A percentile compares a stretch with the other conserved stretches of the same genome.
These are phyloP conservation scores for Ladona fulva DNA, from an alignment of 1,140 invertebrate genomes.

Conservation along the genomic window DNA sequence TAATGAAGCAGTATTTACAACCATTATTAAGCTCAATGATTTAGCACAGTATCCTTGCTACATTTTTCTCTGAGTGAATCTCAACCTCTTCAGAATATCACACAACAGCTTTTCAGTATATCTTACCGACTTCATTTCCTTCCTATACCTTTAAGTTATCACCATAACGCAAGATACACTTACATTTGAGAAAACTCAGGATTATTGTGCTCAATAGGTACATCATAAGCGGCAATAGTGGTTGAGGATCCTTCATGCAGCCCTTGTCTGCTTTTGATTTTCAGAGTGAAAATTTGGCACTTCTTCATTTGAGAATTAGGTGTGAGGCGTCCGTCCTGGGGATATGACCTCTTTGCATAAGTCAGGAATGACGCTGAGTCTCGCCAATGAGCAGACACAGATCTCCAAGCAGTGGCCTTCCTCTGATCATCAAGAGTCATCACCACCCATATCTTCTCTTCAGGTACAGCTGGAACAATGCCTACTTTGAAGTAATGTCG, in stretches of 20 bases:
- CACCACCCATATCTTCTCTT: background rate
- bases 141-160: too few species aligned
- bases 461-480: background rate
- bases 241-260: conserved; percentile 29
- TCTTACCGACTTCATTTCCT: too few species aligned
- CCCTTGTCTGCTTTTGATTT: background rate
- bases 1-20: too few species aligned
- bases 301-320: background rate
- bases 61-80: too few species aligned
- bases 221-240: conserved; percentile 40
- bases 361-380: background rate
- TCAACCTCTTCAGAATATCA: too few species aligned
- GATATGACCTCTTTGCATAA: background rate
- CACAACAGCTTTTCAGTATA: too few species aligned
- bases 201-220: conserved; percentile 39
- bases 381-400: background rate
- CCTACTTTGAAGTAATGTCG: too few species aligned
- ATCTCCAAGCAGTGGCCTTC: background rate
- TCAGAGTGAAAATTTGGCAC: background rate
- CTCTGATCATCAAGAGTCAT: background rate
- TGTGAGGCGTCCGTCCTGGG: background rate
- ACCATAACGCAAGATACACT: conserved; percentile 24
- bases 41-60: too few species aligned
- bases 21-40: too few species aligned
- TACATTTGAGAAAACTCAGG: conserved; percentile 40